Base-by-base conservation (phyloP, 2,888 invertebrate species). In the Fissipunctia ypsillon region DNA sequence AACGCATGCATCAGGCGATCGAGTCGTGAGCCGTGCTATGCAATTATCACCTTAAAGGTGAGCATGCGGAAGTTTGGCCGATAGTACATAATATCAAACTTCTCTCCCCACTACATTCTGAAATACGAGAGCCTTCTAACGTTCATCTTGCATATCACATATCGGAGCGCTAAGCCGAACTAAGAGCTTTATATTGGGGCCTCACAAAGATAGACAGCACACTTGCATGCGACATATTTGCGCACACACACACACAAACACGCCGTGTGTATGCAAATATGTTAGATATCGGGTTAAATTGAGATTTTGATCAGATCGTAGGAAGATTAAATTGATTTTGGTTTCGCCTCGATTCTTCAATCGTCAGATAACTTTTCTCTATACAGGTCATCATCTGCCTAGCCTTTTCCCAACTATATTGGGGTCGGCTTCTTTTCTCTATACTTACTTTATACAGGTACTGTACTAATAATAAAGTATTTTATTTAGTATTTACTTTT, bases 131-230 rank as follows among this genome's bases (percentile, higher is more conserved):
- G 43, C 16, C 54, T 72, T 69, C 65, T 84, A 84, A 69, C 59
- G 48, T 48, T 48, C 50, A n/a, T 38, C 41, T 68, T 68, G 67
- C 71, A 69, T 76, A 72, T 73, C 66, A 45, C 63, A 70, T 74
- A 69, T 65, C 10, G 41, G 48, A 77, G 73, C 69, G 52, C 65
- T 84, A 83, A 83, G 84, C 84, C 73, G 25, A 43, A 28, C 78
- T 72, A 72, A 84, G 78, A 69, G 65, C 71, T 67, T 82, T 57
- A 74, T 84, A 81, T 83, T 72, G 82, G 43, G 12, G 43, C 41
- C 12, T n/a, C 43, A 50, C 66, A 84, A 67, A 68, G 80, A 67
- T 31, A 1, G 14, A 48, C 64, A 38, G 60, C 78, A 69, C 25
- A 83, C 80, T 59, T 41, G 41, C 25, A 35, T 3, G 6, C 3